phyloP scores from a whole-genome alignment of 2,797 vertebrate species.

The Lagocephalus sceleratus region DNA sequence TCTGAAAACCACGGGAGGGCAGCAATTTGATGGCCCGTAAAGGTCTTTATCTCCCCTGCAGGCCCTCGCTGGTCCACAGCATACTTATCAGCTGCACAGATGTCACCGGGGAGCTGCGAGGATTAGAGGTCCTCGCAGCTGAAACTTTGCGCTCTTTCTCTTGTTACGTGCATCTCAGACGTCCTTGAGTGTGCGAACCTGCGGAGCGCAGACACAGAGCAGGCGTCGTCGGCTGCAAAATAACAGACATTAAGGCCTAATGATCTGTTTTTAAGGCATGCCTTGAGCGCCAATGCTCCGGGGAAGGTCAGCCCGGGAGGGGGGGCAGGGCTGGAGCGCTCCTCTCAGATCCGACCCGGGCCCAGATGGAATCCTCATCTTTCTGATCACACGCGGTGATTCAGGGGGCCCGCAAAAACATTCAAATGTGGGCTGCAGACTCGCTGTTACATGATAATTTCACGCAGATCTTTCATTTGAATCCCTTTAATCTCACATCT shows the following conservation, averaged over 20 bases:
- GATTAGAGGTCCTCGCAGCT: constrained; percentile 60
- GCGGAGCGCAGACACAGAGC: no score
- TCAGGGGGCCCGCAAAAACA: not conserved
- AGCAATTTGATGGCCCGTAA: constrained; percentile 66
- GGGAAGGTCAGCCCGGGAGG: no score
- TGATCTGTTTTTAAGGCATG: no score
- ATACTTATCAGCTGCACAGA: constrained; percentile 63
- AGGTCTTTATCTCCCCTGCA: constrained; percentile 69
- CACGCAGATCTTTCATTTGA: constrained; percentile 24
- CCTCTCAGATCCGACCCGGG: no score
- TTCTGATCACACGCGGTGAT: no score
- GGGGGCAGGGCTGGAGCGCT: no score
- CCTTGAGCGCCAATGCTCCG: no score
- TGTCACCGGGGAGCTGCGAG: constrained; percentile 54
- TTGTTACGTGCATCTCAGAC: constrained; percentile 21
- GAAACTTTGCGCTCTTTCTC: constrained; percentile 50
- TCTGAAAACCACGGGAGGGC: constrained; percentile 57
- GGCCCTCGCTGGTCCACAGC: constrained; percentile 54
- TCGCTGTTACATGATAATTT: constrained; percentile 7
- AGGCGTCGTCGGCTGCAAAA: no score
- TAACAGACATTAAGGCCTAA: no score
- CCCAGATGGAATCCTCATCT: no score
- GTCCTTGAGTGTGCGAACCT: constrained; percentile 20
- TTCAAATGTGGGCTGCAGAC: constrained; percentile 6
- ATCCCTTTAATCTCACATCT: constrained; percentile 39